These are phyloP conservation scores for Centroberyx gerrardi DNA, from an alignment of 2,797 vertebrate genomes.

Conservation along the genomic window DNA sequence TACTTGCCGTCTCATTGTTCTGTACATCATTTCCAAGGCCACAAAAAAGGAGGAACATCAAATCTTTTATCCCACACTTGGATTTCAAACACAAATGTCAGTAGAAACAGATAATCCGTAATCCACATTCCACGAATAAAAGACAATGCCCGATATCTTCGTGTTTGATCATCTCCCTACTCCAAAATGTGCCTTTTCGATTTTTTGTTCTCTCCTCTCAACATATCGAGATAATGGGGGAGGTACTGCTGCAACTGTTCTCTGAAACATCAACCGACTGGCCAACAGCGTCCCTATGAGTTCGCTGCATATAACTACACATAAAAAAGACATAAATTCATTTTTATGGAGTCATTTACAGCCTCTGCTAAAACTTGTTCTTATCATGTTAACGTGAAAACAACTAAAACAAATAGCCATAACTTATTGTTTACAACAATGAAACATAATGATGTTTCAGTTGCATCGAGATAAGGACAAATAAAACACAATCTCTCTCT, in stretches of 20 bases:
- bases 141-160: not conserved
- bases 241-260: slow-evolving; percentile 35
- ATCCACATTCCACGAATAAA: not conserved
- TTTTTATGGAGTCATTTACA: not conserved
- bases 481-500: not conserved
- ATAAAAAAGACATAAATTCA: rapidly evolving
- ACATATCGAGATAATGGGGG: slow-evolving; percentile 17
- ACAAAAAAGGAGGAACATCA: not conserved
- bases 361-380: not conserved
- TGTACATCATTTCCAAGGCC: slow-evolving; percentile 5
- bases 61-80: too few relatives aligned
- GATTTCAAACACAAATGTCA: too few relatives aligned
- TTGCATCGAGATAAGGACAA: too few relatives aligned
- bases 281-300: slow-evolving; percentile 70
- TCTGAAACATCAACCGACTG: slow-evolving; percentile 25
- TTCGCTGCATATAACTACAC: slow-evolving; percentile 25
- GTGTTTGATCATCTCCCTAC: not conserved
- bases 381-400: not conserved
- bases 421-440: not conserved
- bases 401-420: not conserved
- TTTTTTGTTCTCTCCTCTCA: slow-evolving; percentile 4
- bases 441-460: not conserved
- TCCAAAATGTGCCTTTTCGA: slow-evolving; percentile 1
- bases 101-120: too few relatives aligned
- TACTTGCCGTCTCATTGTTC: slow-evolving; percentile 83